Base-by-base conservation (phyloP, 2,888 invertebrate genomes). In the Pseudococcus longispinus region DNA sequence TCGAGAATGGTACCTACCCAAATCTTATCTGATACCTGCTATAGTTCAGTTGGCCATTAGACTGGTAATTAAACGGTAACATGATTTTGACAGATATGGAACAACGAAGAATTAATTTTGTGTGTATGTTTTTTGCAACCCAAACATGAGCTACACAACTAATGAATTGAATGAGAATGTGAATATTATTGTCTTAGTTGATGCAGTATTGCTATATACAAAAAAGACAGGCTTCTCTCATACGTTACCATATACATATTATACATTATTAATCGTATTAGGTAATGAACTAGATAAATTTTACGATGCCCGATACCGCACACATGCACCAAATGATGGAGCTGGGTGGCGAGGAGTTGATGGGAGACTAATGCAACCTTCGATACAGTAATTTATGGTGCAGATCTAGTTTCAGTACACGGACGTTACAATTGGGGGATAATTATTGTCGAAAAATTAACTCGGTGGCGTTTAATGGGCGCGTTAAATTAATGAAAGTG, bases 311-410 rank as follows among this genome's bases (percentile, higher is more conserved):
- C 51, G n/a, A 51, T 37, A 15, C n/a, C 51, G n/a, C n/a, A n/a
- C 32, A 32, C 37, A n/a, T 74, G 65, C 74, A 26, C 70, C 70
- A 13, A 13, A 29, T 74, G 32, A 2, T 32, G 37, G 37, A 37
- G 26, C 2, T 74, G n/a, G 4, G n/a, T 18, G 18, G n/a, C 15
- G 32, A 65, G 4, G 51, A n/a, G n/a, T 51, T 32, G 74, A 74
- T 74, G 74, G 74, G 74, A 74, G 74, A 37, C 26, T 74, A 74
- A 74, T 74, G 74, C 74, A 74, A 74, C 74, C 74, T 74, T 74
- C 74, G 74, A 37, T 32, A 29, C 18, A 74, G 74, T 74, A 65
- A 65, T 65, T 65, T 65, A 65, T 65, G 0, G 8, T 60, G 26
- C 20, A 51, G 15, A 51, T 51, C 6, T 4, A 26, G 65, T 65